These are phyloP conservation scores for Passer montanus DNA, from an alignment of 2,113 vertebrate species.

Conservation along the genomic window DNA sequence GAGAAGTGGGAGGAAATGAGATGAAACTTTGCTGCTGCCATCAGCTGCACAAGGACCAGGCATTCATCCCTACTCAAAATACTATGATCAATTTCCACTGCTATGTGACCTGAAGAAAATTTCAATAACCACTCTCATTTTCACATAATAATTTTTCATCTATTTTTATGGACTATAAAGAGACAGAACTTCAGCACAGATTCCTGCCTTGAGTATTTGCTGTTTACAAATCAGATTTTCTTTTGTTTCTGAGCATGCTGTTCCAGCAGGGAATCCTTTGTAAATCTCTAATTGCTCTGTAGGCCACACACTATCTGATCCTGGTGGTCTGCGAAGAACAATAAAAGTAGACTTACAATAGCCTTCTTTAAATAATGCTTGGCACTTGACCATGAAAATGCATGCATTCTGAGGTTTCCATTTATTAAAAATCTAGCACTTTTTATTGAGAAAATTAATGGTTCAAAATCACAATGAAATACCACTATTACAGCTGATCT, in stretches of 20 bases:
- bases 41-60: not conserved
- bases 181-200: not conserved
- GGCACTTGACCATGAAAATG: slow-evolving; percentile 51
- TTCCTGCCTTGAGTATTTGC: slow-evolving; percentile 7
- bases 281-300: slow-evolving; percentile 29
- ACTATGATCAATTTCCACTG: not conserved
- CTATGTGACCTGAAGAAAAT: not conserved
- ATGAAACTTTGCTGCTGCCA: not conserved
- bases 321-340: slow-evolving; percentile 23
- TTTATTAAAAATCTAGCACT: slow-evolving; percentile 44
- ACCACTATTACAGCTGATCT: slow-evolving; percentile 32
- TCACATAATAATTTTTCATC: not conserved
- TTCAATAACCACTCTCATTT: not conserved
- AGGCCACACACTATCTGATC: slow-evolving; percentile 29
- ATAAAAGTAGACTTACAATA: slow-evolving; percentile 55
- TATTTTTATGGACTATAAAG: not conserved
- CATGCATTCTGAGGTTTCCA: slow-evolving; percentile 19
- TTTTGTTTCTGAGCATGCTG: slow-evolving; percentile 9
- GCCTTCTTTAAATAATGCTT: slow-evolving; percentile 44
- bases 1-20: not conserved
- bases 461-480: slow-evolving; percentile 52
- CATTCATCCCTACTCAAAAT: not conserved
- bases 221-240: slow-evolving; percentile 26
- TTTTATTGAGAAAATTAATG: slow-evolving; percentile 60
- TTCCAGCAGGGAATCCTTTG: not conserved